Evolutionary conservation across 2,113 vertebrate species (phyloP), one percentile per base, ranked within the genome.

Genomic region (human (Homo sapiens)): DNA sequence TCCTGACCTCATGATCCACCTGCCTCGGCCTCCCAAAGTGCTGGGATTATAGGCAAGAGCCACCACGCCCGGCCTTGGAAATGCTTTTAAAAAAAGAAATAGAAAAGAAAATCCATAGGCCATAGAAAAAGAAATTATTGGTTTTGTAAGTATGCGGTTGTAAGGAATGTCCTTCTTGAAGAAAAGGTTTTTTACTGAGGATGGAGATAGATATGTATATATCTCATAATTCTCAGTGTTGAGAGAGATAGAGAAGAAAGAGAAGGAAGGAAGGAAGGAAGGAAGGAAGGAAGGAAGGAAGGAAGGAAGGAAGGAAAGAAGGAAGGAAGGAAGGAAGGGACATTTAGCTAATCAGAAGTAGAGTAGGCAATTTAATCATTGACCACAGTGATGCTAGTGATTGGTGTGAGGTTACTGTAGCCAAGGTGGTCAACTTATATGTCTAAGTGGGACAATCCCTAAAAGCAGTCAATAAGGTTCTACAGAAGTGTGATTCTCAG

Each of bases 81-180:
- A 73, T 45, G 59, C 66, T 35, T 68, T 68, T 35, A 1, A 68
- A 68, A 68, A 68, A 35, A 68, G 30, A 68, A 68, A 68, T 17
- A 68, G 30, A 68, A 16, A 35, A 35, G 64, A 66, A 48, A 68
- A 1, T 2, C 7, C 48, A 80, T n/a, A 75, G 35, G 2, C 5
- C 48, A 80, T n/a, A 80, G 38, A 23, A 92, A 86, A 92, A 57
- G 23, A 94, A 96, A 52, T n/a, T 38, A 14, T 64, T 61, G 5
- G 48, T 96, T 95, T 80, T 87, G 4, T 3, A 73, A 66, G 17
- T 66, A 64, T 2, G 50, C 17, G 6, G 0, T 35, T 93, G 27
- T 83, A 52, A 68, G 45, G 45, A 89, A 45, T 55, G 43, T 48
- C 20, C 45, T 68, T 66, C n/a, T 20, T 88, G n/a, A 91, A 50